phyloP scores from a whole-genome alignment of 2,113 vertebrate species.

The Zapornia atra region DNA sequence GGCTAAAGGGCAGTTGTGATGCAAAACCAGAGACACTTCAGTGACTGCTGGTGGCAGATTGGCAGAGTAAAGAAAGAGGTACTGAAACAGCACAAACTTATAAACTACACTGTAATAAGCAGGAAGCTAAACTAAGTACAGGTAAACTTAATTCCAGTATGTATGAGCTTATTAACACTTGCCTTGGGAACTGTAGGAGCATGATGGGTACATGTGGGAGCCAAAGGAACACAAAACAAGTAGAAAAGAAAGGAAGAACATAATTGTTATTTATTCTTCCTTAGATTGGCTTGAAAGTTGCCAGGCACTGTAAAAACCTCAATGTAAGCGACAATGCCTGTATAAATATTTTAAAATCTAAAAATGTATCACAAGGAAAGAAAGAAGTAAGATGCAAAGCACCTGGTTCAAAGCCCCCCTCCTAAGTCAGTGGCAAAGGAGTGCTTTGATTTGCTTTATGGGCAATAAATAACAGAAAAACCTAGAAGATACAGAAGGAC shows the following conservation, averaged over 20 bases:
- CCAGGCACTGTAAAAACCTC: neutral
- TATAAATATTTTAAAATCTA: neutral
- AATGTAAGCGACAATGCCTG: neutral
- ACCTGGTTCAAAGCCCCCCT: neutral
- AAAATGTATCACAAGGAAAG: neutral
- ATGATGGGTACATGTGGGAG: neutral
- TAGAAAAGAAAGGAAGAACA: neutral
- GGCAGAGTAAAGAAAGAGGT: neutral
- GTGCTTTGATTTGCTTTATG: conserved; percentile 22
- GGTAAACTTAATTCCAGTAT: neutral
- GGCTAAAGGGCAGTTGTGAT: neutral
- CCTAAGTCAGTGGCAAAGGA: neutral
- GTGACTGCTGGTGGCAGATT: neutral
- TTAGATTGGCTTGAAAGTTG: neutral
- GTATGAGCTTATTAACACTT: neutral
- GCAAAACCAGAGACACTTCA: neutral
- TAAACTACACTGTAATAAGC: neutral
- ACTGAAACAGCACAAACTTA: neutral
- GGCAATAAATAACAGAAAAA: conserved; percentile 16
- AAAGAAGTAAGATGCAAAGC: neutral
- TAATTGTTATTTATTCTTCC: conserved; percentile 7
- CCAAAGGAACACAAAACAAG: neutral
- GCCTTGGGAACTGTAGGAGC: neutral
- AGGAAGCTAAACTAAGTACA: neutral
- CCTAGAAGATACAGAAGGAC: neutral